phyloP scores from a whole-genome alignment of 2,797 vertebrate species.

The Danio tinwini region DNA sequence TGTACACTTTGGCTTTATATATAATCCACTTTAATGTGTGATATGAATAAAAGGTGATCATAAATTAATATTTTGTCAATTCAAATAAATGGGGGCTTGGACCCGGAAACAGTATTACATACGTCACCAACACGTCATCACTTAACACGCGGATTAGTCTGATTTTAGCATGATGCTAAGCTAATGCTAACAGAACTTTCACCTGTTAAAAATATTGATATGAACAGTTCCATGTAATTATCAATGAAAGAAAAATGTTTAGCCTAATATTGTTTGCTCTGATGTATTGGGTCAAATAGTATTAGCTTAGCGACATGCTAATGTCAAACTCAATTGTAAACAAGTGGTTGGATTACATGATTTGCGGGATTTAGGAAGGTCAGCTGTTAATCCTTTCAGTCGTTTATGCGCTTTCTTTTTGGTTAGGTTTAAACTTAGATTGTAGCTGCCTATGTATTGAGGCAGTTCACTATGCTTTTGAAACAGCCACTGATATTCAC shows the following conservation, averaged over 20 bases:
- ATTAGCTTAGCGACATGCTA: too few relatives aligned
- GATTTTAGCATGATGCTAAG: neutral
- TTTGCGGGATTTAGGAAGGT: too few relatives aligned
- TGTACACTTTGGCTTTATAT: too few relatives aligned
- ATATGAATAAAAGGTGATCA: too few relatives aligned
- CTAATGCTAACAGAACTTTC: conserved; percentile 18
- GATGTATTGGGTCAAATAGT: too few relatives aligned
- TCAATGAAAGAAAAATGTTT: too few relatives aligned
- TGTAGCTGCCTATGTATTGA: neutral
- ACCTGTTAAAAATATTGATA: neutral
- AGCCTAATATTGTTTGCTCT: neutral
- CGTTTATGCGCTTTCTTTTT: neutral
- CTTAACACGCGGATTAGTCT: too few relatives aligned
- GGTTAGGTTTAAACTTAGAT: neutral
- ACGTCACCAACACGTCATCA: too few relatives aligned
- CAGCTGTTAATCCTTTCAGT: neutral
- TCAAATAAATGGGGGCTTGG: too few relatives aligned
- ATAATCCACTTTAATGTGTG: too few relatives aligned
- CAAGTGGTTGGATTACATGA: neutral
- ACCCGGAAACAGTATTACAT: too few relatives aligned
- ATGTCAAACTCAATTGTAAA: neutral
- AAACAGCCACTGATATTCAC: conserved; percentile 30
- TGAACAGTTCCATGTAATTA: neutral
- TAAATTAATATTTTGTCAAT: too few relatives aligned
- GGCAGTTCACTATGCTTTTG: conserved; percentile 19